Percentiles rank a stretch among this genome's conserved stretches.
phyloP scores from a whole-genome alignment of 2,797 vertebrate genomes.

The Xerus rutilus region DNA sequence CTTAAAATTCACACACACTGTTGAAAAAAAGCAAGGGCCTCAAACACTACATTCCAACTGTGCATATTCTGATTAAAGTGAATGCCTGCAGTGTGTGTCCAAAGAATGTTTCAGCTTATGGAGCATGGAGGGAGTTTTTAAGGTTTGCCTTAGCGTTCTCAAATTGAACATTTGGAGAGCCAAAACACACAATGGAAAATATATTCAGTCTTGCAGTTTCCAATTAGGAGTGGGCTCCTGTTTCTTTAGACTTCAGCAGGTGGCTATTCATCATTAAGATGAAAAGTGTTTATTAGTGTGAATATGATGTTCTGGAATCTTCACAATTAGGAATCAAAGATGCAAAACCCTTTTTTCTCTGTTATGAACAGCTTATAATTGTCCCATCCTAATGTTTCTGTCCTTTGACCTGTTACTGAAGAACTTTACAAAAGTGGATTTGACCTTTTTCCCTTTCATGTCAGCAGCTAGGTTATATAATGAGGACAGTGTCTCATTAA shows the following conservation, averaged over 20 bases:
- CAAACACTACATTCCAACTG: constrained; percentile 73
- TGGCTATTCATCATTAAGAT: neutral
- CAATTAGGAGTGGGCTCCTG: constrained; percentile 49
- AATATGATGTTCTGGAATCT: constrained; percentile 38
- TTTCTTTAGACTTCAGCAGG: constrained; percentile 64
- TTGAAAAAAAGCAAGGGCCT: constrained; percentile 79
- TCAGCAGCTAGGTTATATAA: neutral
- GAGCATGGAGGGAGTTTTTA: constrained; percentile 60
- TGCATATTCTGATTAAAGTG: constrained; percentile 77
- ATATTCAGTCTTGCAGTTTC: constrained; percentile 60
- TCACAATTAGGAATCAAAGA: constrained; percentile 19
- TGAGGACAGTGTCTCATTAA: neutral
- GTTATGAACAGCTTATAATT: neutral
- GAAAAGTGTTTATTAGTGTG: constrained; percentile 62
- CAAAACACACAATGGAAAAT: constrained; percentile 76
- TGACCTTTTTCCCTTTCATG: constrained; percentile 22
- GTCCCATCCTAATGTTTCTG: constrained; percentile 21
- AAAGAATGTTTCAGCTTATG: neutral
- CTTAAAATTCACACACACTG: constrained; percentile 84
- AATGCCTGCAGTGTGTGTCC: constrained; percentile 54
- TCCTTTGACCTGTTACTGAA: constrained; percentile 44
- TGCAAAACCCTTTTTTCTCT: neutral
- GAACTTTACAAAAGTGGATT: constrained; percentile 48
- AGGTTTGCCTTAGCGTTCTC: constrained; percentile 37
- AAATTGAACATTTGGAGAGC: constrained; percentile 66